These are phyloP conservation scores for Leptatherina wallacei DNA, from an alignment of 2,797 vertebrate species.

Conservation along the genomic window DNA sequence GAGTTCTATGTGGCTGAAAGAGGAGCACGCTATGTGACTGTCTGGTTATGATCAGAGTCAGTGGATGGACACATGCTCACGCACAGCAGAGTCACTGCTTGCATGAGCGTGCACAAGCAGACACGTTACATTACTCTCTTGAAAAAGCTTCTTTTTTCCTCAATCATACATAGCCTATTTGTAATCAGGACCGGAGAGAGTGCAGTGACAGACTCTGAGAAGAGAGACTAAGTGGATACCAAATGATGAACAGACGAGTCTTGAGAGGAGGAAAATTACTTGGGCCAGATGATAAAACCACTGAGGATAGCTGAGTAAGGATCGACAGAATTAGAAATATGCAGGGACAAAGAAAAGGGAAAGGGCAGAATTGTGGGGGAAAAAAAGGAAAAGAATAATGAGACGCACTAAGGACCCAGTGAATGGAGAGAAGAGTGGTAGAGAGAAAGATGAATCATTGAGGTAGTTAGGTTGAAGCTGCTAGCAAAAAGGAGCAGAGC, in stretches of 20 bases:
- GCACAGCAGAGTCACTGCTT: background rate
- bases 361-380: background rate
- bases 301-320: constrained; percentile 29
- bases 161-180: constrained; percentile 26
- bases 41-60: constrained; percentile 24
- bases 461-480: constrained; percentile 12
- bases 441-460: constrained; percentile 20
- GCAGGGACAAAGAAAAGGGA: constrained; percentile 12
- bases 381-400: constrained; percentile 14
- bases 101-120: constrained; percentile 13
- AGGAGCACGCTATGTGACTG: constrained; percentile 12
- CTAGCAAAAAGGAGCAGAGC: constrained; percentile 1
- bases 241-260: constrained; percentile 17
- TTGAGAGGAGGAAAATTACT: constrained; percentile 28
- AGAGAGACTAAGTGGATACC: constrained; percentile 10
- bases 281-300: constrained; percentile 43
- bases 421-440: background rate
- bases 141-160: constrained; percentile 17
- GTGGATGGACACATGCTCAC: constrained; percentile 3
- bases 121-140: constrained; percentile 11
- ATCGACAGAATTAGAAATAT: constrained; percentile 42
- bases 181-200: constrained; percentile 30
- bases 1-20: constrained; percentile 23
- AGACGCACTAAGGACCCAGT: constrained; percentile 13
- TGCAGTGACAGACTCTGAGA: constrained; percentile 10